These are phyloP conservation scores for Tyrophagus putrescentiae DNA, from an alignment of 1,140 invertebrate species.

Conservation along the genomic window DNA sequence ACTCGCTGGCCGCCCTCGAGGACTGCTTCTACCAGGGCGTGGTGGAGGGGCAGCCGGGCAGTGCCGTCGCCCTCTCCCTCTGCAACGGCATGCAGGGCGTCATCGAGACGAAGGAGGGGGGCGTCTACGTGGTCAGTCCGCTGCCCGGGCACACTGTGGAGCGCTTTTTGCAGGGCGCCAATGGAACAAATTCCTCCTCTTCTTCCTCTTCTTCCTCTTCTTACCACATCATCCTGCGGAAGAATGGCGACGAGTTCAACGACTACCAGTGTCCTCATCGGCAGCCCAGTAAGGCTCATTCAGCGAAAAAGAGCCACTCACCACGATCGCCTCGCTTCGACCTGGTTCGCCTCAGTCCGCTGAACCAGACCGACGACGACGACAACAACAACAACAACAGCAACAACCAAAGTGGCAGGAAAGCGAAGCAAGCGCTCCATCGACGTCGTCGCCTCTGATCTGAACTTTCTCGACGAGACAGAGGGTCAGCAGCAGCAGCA, in stretches of 20 bases:
- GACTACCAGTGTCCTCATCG: slow-evolving; percentile 26
- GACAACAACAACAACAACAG: neutral
- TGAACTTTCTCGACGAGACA: slow-evolving; percentile 3
- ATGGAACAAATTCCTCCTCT: neutral
- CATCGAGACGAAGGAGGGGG: slow-evolving; percentile 23
- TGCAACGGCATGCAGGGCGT: slow-evolving; percentile 26
- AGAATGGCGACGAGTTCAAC: slow-evolving; percentile 20
- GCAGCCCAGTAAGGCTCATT: neutral
- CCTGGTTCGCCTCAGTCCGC: neutral
- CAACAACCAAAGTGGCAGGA: neutral
- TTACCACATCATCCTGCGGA: slow-evolving; percentile 20
- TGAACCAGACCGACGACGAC: neutral
- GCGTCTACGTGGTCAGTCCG: slow-evolving; percentile 24
- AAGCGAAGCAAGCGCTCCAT: slow-evolving; percentile 11
- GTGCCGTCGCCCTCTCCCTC: slow-evolving; percentile 23
- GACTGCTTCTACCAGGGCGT: slow-evolving; percentile 26
- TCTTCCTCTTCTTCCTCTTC: slow-evolving; percentile 17
- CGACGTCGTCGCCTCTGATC: neutral
- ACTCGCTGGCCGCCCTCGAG: neutral
- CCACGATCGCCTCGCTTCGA: neutral
- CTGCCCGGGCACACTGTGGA: slow-evolving; percentile 17
- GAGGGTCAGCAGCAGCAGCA: too few species aligned
- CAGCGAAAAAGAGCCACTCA: neutral
- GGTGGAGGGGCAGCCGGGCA: slow-evolving; percentile 18
- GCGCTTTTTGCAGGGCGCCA: neutral